Evolutionary conservation across 2,888 invertebrate genomes (phyloP), one percentile per base, ranked within the genome.

Genomic region (Tachina lurida): DNA sequence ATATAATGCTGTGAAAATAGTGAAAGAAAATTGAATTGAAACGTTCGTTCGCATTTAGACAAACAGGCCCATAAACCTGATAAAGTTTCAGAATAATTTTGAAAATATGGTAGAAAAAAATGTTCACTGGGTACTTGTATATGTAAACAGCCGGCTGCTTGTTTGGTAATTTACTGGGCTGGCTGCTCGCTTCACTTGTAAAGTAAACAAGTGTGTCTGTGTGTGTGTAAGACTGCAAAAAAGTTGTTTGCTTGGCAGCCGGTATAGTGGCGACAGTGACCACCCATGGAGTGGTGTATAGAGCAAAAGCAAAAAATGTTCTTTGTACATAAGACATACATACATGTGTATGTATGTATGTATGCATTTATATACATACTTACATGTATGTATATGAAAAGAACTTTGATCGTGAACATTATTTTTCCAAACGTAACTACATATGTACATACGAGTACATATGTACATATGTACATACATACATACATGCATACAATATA

Each of bases 241-340:
- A 71, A 58, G 5, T 65, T 65, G 71, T 62, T 68, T 70, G 75
- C 63, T 49, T 67, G 75, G 60, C 80, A 65, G 82, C 71, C 84
- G 60, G 84, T 84, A 87, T 83, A 83, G 85, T 84, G 88, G 87
- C 88, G 88, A 88, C 88, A 87, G 77, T 85, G 87, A 81, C 87
- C 88, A 87, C 87, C 88, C 87, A 87, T 87, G 80, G 78, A 79
- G 87, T 17, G 9, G 56, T 52, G 7, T 49, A 71, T 56, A 75
- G 67, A 81, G 17, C 52, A 81, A 67, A 52, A 71, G 47, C 74
- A 58, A 70, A 74, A 68, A 67, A 19, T 22, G 9, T 52, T 31
- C 13, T 39, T 19, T 0, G 45, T 31, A 31, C 19, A 47, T 13
- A n/a, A 39, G n/a, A 22, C 4, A 4, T 49, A 22, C 31, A 45